Percentiles rank a stretch among this genome's conserved stretches.
Conservation (phyloP, 2,113 vertebrate genomes). For the Seriola rivoliana region DNA sequence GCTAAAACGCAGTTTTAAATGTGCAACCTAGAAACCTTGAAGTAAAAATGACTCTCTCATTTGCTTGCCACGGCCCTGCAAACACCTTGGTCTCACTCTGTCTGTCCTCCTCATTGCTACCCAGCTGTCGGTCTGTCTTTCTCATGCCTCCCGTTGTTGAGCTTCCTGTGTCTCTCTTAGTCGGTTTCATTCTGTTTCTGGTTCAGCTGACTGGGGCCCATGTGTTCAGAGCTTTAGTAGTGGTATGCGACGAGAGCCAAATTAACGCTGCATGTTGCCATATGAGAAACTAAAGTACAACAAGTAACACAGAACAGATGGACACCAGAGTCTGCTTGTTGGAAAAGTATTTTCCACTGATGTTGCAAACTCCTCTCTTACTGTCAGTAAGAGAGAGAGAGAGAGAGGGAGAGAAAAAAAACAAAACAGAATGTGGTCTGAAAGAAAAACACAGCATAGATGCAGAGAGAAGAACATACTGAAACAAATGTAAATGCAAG, state of each 20-base stretch:
- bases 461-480: not conserved
- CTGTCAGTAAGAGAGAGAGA: constrained; percentile 20
- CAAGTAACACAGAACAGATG: constrained; percentile 82
- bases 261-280: constrained; percentile 80
- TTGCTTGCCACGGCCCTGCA: not conserved
- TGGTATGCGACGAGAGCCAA: constrained; percentile 72
- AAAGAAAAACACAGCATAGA: constrained; percentile 28
- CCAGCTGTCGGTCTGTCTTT: constrained; percentile 16
- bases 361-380: constrained; percentile 65
- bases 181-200: constrained; percentile 55
- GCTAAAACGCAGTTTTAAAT: not conserved
- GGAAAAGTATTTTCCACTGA: constrained; percentile 81
- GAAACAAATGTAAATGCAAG: constrained; percentile 6
- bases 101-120: constrained; percentile 24
- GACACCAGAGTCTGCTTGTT: constrained; percentile 71
- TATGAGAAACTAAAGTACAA: constrained; percentile 68
- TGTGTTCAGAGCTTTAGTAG: constrained; percentile 68
- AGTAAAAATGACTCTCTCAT: not conserved
- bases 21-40: not conserved
- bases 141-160: constrained; percentile 39
- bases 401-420: not conserved
- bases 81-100: not conserved
- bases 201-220: constrained; percentile 71
- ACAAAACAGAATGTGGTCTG: not conserved
- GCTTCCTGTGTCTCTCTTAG: constrained; percentile 52